Percentiles rank a stretch among this genome's conserved stretches.
Evolutionary conservation across 92 coral and sea anemone species (phyloP).

Genomic region (Ricordea florida): DNA sequence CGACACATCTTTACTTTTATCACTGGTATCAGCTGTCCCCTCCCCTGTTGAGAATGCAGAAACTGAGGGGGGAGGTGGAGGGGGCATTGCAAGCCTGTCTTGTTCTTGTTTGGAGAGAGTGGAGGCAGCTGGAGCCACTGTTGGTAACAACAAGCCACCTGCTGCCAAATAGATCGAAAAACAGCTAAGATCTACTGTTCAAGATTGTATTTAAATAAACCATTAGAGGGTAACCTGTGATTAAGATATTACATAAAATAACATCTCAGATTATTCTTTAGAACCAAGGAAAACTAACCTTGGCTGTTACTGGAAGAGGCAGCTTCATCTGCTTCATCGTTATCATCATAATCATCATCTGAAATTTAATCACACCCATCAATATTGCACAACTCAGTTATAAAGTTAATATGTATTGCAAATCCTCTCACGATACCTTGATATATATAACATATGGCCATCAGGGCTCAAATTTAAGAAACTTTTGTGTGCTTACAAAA

Average conservation of each 20-base stretch:
- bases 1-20: not conserved
- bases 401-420: too few relatives aligned
- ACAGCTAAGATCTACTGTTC: not conserved
- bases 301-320: not conserved
- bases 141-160: slow-evolving; percentile 67
- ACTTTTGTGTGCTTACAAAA: too few relatives aligned
- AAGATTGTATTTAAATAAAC: not conserved
- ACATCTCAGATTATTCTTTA: too few relatives aligned
- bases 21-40: not conserved
- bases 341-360: slow-evolving; percentile 65
- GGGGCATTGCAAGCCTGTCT: slow-evolving; percentile 98
- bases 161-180: not conserved
- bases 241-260: too few relatives aligned
- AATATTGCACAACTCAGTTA: too few relatives aligned
- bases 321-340: slow-evolving; percentile 55
- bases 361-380: not conserved
- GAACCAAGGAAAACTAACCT: not conserved
- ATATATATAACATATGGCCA: too few relatives aligned
- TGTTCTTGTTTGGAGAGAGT: slow-evolving; percentile 94
- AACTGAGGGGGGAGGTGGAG: slow-evolving; percentile 73
- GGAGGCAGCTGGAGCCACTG: slow-evolving; percentile 88
- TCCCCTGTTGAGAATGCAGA: slow-evolving; percentile 36
- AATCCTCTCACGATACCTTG: too few relatives aligned
- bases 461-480: too few relatives aligned
- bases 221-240: too few relatives aligned